phyloP scores from a whole-genome alignment of 2,888 invertebrate genomes.

The Tiphia femorata region DNA sequence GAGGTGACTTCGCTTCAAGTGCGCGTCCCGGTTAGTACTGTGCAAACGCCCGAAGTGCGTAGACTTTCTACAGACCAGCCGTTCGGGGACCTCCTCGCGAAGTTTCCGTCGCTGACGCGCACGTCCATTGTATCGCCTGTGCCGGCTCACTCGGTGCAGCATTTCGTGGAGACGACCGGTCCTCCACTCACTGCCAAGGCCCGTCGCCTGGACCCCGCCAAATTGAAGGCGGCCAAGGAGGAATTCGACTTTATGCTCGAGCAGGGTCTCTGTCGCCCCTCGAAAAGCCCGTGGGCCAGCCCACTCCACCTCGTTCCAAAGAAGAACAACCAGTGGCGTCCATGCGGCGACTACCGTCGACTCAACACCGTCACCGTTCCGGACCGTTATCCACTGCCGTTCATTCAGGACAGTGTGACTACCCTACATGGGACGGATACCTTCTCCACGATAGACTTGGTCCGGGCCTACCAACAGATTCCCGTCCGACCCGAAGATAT shows the following conservation, averaged over 20 bases:
- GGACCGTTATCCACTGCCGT: constrained; percentile 47
- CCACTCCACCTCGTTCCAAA: constrained; percentile 52
- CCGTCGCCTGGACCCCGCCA: neutral
- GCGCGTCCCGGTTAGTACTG: no score
- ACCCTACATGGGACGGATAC: neutral
- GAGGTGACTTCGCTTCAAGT: no score
- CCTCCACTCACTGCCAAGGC: neutral
- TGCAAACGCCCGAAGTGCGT: no score
- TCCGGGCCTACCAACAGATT: neutral
- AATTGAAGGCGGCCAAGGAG: neutral
- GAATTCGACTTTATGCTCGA: neutral
- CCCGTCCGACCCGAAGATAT: neutral
- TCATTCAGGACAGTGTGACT: constrained; percentile 1
- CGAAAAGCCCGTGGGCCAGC: constrained; percentile 46
- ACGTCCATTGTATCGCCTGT: no score
- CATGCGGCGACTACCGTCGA: constrained; percentile 56
- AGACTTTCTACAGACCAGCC: no score
- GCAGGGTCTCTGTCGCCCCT: constrained; percentile 37
- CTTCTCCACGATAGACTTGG: neutral
- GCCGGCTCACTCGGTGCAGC: no score
- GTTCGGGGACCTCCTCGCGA: no score
- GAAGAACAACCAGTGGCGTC: constrained; percentile 42
- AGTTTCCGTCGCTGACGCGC: no score
- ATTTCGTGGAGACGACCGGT: no score
- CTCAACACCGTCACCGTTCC: constrained; percentile 49